These are phyloP conservation scores for Cyphomyrus discorhynchus DNA, from an alignment of 2,113 vertebrate species.

Conservation along the genomic window DNA sequence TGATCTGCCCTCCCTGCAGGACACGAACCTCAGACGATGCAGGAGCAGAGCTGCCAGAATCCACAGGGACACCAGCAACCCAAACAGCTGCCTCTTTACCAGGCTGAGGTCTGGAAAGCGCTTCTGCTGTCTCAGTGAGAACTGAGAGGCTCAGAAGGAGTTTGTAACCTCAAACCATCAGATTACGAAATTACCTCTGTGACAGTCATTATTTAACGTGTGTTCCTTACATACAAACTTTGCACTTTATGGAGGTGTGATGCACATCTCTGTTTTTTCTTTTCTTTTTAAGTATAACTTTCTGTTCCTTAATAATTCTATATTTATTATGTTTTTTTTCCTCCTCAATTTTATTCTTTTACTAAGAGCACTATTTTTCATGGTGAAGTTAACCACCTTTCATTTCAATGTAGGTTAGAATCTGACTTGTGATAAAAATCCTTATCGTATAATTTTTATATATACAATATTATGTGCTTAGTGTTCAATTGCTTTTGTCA, in stretches of 20 bases:
- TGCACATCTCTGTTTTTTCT: neutral
- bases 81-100: neutral
- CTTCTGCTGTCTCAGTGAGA: neutral
- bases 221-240: no score
- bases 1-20: neutral
- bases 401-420: neutral
- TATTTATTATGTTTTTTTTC: neutral
- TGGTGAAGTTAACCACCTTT: neutral
- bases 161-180: neutral
- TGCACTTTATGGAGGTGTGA: neutral
- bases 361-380: neutral
- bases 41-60: neutral
- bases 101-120: neutral
- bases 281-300: neutral
- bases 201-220: neutral
- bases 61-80: no score
- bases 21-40: neutral
- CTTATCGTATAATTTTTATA: neutral
- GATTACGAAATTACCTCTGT: neutral
- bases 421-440: neutral
- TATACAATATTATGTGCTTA: neutral
- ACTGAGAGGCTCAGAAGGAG: neutral
- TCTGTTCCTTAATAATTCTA: neutral
- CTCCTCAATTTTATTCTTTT: neutral
- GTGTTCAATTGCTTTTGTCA: neutral